Evolutionary conservation across 2,113 vertebrate genomes (phyloP).

Genomic region (Microcebus griseorufus): DNA sequence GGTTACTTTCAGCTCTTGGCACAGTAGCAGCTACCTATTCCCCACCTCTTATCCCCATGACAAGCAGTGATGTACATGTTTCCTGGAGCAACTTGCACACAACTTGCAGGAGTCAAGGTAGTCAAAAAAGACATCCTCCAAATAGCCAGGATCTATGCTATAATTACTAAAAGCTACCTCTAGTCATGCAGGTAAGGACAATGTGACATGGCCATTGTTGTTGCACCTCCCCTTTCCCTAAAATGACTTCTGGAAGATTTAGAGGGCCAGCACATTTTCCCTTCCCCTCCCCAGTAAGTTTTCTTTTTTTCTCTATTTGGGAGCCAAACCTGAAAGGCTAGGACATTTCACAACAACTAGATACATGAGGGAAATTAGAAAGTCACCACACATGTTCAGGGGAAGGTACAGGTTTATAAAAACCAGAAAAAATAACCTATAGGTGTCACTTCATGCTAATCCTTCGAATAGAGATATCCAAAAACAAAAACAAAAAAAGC

Average conservation of each 20-base stretch:
- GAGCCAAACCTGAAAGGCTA: neutral
- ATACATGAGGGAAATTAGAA: neutral
- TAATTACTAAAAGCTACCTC: neutral
- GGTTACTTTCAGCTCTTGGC: neutral
- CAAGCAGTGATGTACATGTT: neutral
- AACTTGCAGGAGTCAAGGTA: neutral
- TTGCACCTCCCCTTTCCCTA: neutral
- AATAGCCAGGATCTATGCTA: neutral
- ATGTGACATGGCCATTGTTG: neutral
- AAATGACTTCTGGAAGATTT: neutral
- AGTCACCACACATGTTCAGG: neutral
- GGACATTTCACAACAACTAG: neutral
- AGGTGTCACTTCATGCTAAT: neutral
- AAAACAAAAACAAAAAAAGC: neutral
- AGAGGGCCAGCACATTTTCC: neutral
- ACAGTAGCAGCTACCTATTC: neutral
- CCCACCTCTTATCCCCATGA: neutral
- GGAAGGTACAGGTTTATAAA: neutral
- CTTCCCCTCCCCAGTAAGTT: neutral
- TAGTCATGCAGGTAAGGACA: neutral
- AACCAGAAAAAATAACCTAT: neutral
- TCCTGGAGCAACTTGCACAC: neutral
- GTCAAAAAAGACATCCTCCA: neutral
- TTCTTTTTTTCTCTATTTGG: neutral
- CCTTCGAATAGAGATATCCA: neutral